Base-by-base conservation (phyloP, 2,888 invertebrate species). In the Drosophila helvetica region DNA sequence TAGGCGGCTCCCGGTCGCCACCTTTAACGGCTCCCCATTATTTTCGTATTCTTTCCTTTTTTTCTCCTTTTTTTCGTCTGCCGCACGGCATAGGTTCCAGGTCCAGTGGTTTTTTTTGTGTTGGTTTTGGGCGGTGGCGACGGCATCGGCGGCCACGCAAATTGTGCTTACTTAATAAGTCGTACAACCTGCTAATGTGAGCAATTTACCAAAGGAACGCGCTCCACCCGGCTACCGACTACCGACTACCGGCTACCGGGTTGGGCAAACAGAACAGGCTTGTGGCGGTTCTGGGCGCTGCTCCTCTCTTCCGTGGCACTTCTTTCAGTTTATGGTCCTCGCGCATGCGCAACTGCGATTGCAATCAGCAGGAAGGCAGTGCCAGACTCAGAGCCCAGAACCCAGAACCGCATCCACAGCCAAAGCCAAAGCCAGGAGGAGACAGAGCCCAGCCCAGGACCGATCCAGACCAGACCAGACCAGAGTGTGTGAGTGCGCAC, bases 161-260 rank as follows among this genome's bases (percentile, higher is more conserved):
- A 90, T 90, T 90, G 90, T 90, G 90, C 91, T 90, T 90, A 89
- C 90, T 90, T 90, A 90, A 90, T 90, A 90, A 90, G 91, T 88
- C 89, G 90, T 86, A 90, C 90, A 90, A 90, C 89, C 90, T 90
- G 90, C 90, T 90, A 90, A 90, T 90, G 90, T 88, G 89, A 83
- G 80, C 90, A 90, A 90, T 90, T 90, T 90, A 90, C 89, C 89
- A 90, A 90, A 89, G 90, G 83, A 83, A 76, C 87, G 84, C 79
- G 78, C 75, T 80, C 62, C 73, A 42, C 57, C 63, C 69, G 55
- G 70, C 66, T 67, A 78, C 79, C 25, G 6, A 1, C 25, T 25
- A 25, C 25, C 25, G 1, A 7, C 25, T 25, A 7, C 25, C 27
- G 55, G 73, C 64, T 67, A 78, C 79, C 67, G 72, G 48, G 56